Conservation (phyloP, 2,888 invertebrate species). For the Octodonta nipae region DNA sequence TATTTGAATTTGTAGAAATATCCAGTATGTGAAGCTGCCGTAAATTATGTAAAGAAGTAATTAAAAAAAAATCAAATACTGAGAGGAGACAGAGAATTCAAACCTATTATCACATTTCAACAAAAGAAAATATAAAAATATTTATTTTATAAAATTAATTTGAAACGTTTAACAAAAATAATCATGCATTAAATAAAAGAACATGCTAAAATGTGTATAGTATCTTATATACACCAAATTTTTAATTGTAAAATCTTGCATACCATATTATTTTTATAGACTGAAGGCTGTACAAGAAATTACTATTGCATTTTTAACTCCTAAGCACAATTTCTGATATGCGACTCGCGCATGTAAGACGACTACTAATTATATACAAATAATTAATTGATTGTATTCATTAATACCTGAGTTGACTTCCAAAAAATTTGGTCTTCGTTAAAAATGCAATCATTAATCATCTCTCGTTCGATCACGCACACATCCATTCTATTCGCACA, state of each 20-base stretch:
- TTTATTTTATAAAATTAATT: slow-evolving; percentile 22
- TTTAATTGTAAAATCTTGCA: slow-evolving; percentile 3
- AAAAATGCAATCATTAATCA: slow-evolving; percentile 17
- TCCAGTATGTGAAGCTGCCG: slow-evolving; percentile 16
- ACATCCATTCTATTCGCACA: slow-evolving; percentile 4
- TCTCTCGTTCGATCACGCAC: slow-evolving; percentile 4
- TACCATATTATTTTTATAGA: too few species aligned
- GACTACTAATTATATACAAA: slow-evolving; percentile 15
- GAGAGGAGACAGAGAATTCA: slow-evolving; percentile 10
- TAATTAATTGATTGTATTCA: slow-evolving; percentile 22
- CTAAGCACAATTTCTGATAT: slow-evolving; percentile 19
- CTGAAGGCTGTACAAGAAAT: too few species aligned
- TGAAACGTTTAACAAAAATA: slow-evolving; percentile 23
- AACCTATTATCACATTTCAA: slow-evolving; percentile 25
- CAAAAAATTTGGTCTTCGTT: slow-evolving; percentile 20
- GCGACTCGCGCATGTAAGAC: slow-evolving; percentile 20
- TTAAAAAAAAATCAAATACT: slow-evolving; percentile 18
- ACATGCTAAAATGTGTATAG: slow-evolving; percentile 9
- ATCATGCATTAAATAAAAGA: slow-evolving; percentile 17
- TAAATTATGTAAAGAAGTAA: too few species aligned
- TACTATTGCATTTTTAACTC: slow-evolving; percentile 20
- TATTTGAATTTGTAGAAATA: slow-evolving; percentile 14
- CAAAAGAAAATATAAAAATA: slow-evolving; percentile 26
- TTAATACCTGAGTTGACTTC: slow-evolving; percentile 23
- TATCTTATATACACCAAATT: background rate